A percentile compares a stretch with the other conserved stretches of the same genome.
phyloP scores from a whole-genome alignment of 2,113 vertebrate species.

The Takifugu bimaculatus region DNA sequence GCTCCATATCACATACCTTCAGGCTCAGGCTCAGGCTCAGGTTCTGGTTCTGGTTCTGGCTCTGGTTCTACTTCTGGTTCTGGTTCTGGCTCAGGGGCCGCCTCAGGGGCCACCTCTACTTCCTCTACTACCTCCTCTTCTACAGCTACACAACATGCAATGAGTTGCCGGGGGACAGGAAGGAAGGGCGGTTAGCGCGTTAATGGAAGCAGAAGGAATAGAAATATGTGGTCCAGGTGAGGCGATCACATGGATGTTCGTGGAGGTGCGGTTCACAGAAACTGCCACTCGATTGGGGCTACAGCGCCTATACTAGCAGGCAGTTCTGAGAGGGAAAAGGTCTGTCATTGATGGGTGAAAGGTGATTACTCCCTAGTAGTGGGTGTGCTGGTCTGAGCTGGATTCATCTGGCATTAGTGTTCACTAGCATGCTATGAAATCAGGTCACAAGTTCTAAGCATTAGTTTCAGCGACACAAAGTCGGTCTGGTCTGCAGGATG shows the following conservation, averaged over 20 bases:
- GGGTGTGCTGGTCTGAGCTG: background rate
- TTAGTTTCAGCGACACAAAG: slow-evolving; percentile 62
- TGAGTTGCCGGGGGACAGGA: slow-evolving; percentile 42
- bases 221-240: background rate
- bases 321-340: slow-evolving; percentile 36
- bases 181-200: slow-evolving; percentile 56
- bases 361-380: background rate
- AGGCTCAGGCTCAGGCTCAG: slow-evolving; percentile 55
- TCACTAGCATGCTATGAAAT: slow-evolving; percentile 51
- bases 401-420: slow-evolving; percentile 39
- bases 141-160: slow-evolving; percentile 72
- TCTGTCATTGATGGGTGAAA: background rate
- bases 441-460: slow-evolving; percentile 43
- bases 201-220: slow-evolving; percentile 46
- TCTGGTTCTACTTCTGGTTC: slow-evolving; percentile 57
- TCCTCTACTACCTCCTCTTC: slow-evolving; percentile 73
- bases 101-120: slow-evolving; percentile 76
- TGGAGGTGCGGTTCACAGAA: slow-evolving; percentile 6
- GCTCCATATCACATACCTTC: slow-evolving; percentile 81
- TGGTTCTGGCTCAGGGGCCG: slow-evolving; percentile 70
- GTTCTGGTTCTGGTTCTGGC: slow-evolving; percentile 51
- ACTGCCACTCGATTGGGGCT: slow-evolving; percentile 44
- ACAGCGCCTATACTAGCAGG: slow-evolving; percentile 46
- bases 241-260: slow-evolving; percentile 20
- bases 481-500: slow-evolving; percentile 29